Conservation (phyloP, 2,113 vertebrate species). For the Brachyhypopomus gauderio region DNA sequence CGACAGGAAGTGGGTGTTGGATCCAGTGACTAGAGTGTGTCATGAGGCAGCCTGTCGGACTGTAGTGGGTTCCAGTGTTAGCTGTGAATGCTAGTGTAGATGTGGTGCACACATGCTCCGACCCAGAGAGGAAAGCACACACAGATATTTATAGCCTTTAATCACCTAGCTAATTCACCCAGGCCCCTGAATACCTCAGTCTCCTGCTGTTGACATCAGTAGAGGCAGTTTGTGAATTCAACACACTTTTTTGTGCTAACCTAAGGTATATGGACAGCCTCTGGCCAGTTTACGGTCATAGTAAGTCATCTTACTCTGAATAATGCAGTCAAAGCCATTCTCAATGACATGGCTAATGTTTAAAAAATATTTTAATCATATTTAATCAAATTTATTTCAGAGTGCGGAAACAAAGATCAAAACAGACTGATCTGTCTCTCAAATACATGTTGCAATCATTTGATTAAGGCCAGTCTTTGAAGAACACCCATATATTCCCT, state of each 20-base stretch:
- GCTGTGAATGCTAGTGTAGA: constrained; percentile 55
- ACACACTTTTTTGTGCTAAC: not conserved
- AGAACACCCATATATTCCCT: no score
- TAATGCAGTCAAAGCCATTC: no score
- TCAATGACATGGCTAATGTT: not conserved
- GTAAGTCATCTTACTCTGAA: no score
- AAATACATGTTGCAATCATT: no score
- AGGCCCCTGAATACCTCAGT: constrained; percentile 70
- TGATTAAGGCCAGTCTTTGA: no score
- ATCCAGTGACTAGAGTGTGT: constrained; percentile 68
- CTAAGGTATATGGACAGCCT: not conserved
- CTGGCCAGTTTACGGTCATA: not conserved
- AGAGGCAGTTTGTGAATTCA: constrained; percentile 22
- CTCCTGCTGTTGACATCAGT: constrained; percentile 70
- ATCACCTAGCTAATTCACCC: constrained; percentile 78
- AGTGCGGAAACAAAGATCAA: not conserved
- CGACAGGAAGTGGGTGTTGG: constrained; percentile 64
- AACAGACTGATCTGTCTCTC: no score
- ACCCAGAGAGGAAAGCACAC: constrained; percentile 59
- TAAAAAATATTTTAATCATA: not conserved
- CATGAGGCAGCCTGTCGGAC: constrained; percentile 59
- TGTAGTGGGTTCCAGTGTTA: constrained; percentile 57
- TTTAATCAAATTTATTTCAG: no score
- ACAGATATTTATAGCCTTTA: constrained; percentile 75
- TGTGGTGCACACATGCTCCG: constrained; percentile 48